Evolutionary conservation across 2,113 vertebrate species (phyloP).

Genomic region (Eira barbara): DNA sequence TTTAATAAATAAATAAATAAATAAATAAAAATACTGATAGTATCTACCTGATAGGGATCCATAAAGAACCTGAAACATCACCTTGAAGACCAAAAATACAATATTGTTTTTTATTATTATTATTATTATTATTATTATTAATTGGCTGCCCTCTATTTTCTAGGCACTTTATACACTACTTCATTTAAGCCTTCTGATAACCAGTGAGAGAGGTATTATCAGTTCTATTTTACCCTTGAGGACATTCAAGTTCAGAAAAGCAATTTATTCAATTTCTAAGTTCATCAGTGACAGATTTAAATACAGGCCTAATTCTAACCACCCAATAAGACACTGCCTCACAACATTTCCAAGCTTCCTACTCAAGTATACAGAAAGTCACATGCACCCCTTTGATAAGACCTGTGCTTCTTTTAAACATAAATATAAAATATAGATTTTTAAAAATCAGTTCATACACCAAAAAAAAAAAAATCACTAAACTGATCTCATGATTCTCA

Average conservation of each 20-base stretch:
- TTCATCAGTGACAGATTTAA: not conserved
- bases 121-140: not conserved
- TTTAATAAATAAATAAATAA: too few relatives aligned
- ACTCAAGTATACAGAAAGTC: not conserved
- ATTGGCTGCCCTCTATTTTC: not conserved
- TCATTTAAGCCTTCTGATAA: not conserved
- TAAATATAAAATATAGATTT: not conserved
- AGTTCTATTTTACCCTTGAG: not conserved
- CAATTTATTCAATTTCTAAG: not conserved
- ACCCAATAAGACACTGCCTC: not conserved
- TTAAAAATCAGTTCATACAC: not conserved
- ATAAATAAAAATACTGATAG: not conserved
- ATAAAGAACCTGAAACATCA: constrained; percentile 17
- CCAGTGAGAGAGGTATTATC: not conserved
- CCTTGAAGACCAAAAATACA: not conserved
- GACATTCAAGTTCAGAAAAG: constrained; percentile 11
- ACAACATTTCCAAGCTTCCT: not conserved
- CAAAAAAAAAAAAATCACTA: not conserved
- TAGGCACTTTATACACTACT: not conserved
- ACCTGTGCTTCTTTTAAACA: not conserved
- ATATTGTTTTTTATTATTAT: not conserved
- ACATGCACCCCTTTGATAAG: not conserved
- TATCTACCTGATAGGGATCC: not conserved
- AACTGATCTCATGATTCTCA: not conserved
- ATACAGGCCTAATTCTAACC: not conserved